Conservation (phyloP, 2,113 vertebrate species). For the Tenrec ecaudatus region DNA sequence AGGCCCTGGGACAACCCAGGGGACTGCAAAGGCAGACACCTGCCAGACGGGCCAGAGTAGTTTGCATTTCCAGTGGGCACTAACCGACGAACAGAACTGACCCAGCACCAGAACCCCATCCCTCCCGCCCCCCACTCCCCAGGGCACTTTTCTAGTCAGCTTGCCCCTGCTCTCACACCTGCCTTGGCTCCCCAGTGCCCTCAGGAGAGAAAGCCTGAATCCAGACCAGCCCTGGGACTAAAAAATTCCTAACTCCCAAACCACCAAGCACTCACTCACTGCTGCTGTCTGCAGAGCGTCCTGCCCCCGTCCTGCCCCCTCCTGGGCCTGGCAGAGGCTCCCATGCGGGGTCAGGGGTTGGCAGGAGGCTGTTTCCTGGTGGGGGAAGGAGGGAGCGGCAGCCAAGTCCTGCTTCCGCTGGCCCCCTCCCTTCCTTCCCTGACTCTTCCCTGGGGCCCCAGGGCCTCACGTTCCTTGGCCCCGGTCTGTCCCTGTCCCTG, state of each 20-base stretch:
- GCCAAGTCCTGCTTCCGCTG: conserved; percentile 60
- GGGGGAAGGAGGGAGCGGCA: conserved; percentile 37
- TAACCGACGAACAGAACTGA: background rate
- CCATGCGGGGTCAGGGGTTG: conserved; percentile 63
- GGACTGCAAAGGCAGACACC: too few species aligned
- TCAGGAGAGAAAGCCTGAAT: background rate
- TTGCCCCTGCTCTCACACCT: background rate
- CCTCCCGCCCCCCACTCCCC: background rate
- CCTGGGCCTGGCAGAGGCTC: conserved; percentile 22
- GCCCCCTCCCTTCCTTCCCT: conserved; percentile 73
- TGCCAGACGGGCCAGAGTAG: too few species aligned
- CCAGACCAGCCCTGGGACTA: background rate
- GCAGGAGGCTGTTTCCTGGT: conserved; percentile 71
- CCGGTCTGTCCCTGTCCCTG: background rate
- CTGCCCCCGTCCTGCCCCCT: too few species aligned
- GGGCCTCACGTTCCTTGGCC: conserved; percentile 37
- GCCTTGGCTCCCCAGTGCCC: background rate
- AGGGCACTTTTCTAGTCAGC: background rate
- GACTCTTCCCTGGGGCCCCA: conserved; percentile 66
- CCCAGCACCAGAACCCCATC: too few species aligned
- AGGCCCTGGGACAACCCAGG: too few species aligned
- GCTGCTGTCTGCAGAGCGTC: background rate
- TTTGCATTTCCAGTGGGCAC: too few species aligned
- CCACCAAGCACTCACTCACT: background rate
- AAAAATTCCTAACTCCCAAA: background rate